Conservation (phyloP, 92 coral and sea anemone species). For the Palythoa heliodiscus region DNA sequence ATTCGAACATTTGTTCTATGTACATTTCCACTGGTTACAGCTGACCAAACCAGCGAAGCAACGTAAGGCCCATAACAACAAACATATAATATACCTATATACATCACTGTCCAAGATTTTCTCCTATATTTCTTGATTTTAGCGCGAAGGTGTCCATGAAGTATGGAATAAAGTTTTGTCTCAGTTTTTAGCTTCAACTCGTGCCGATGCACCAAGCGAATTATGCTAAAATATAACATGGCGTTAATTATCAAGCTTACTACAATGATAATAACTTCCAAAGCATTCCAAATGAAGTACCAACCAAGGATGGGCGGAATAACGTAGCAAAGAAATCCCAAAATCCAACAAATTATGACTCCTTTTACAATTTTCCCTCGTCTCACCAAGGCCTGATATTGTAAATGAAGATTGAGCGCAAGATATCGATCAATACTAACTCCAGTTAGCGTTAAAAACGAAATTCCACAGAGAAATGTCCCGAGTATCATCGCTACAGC, state of each 20-base stretch:
- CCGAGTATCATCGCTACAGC: constrained; percentile 19
- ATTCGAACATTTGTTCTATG: constrained; percentile 8
- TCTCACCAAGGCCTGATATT: constrained; percentile 13
- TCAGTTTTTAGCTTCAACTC: constrained; percentile 8
- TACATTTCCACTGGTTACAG: not conserved
- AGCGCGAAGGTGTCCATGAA: constrained; percentile 19
- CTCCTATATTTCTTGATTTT: constrained; percentile 21
- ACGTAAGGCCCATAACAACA: constrained; percentile 23
- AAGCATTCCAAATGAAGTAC: constrained; percentile 10
- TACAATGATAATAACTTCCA: constrained; percentile 4
- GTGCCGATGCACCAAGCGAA: constrained; percentile 29
- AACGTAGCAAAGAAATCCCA: constrained; percentile 4
- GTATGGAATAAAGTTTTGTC: not conserved
- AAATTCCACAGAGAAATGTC: constrained; percentile 13
- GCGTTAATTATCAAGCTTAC: constrained; percentile 7
- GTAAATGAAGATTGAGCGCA: constrained; percentile 28
- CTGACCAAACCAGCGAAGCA: constrained; percentile 9
- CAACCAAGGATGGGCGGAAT: constrained; percentile 26
- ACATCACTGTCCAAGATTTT: constrained; percentile 14
- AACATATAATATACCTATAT: not conserved
- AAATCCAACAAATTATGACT: constrained; percentile 8
- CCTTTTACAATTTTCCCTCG: not conserved
- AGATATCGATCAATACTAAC: constrained; percentile 19
- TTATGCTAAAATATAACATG: constrained; percentile 7
- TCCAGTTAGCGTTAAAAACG: constrained; percentile 28